A percentile compares a stretch with the other conserved stretches of the same genome.
Conservation (phyloP, 35 echinoderm and acorn worm species). For the Lytechinus pictus region DNA sequence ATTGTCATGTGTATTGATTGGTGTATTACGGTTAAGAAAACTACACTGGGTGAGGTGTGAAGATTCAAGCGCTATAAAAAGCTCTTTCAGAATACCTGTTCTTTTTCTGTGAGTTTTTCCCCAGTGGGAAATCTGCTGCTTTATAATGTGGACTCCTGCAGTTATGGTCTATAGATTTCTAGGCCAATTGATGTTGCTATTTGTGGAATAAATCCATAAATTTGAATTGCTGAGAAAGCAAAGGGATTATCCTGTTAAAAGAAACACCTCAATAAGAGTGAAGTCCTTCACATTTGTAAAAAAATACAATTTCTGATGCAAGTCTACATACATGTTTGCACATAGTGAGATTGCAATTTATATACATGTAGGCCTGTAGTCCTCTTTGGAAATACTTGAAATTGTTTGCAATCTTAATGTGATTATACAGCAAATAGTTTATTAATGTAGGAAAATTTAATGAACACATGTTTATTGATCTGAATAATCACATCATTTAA, state of each 20-base stretch:
- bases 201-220: slow-evolving; percentile 6
- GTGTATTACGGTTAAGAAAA: slow-evolving; percentile 8
- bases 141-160: not conserved
- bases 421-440: not conserved
- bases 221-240: not conserved
- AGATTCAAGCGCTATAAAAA: not conserved
- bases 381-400: not conserved
- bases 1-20: slow-evolving; percentile 15
- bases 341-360: not conserved
- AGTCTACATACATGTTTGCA: not conserved
- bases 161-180: not conserved
- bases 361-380: not conserved
- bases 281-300: not conserved
- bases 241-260: not conserved
- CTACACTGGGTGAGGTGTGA: not conserved
- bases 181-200: not conserved
- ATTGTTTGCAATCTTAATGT: not conserved
- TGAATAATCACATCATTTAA: too few relatives aligned
- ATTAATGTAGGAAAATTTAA: too few relatives aligned
- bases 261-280: not conserved
- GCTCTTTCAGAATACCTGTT: not conserved
- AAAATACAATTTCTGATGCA: not conserved
- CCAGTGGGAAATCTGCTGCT: not conserved
- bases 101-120: not conserved
- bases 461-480: too few relatives aligned